Base-by-base conservation (phyloP, 2,797 vertebrate species). In the Salarias fasciatus region DNA sequence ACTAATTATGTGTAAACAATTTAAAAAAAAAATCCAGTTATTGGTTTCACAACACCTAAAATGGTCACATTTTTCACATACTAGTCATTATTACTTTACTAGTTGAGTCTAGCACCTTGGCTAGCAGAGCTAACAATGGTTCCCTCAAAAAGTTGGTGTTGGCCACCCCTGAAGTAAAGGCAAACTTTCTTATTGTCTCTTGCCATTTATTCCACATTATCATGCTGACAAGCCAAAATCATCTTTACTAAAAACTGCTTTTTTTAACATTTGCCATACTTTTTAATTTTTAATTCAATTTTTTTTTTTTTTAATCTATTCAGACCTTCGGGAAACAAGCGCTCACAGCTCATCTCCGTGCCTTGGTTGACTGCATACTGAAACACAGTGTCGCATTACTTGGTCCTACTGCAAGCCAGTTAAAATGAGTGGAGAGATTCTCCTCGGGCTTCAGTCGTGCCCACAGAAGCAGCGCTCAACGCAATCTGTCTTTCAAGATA, bases 401-500 rank as follows among this genome's bases (percentile, higher is more conserved):
- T 28, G 15, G 37, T 67, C 24, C 40, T 12, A 0, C 10, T 36
- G 65, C 24, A 36, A 38, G 62, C 61, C 73, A 52, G 51, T 54
- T 65, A 52, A 50, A 73, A 29, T 46, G 9, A 35, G 52, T 72
- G 44, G 36, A 36, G 46, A 65, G 55, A 24, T 48, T 75, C 53
- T 78, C 56, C 65, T 31, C 18, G 0, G 56, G 46, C 46, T 35
- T 62, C 58, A 60, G 42, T 60, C 60, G 53, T 40, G 57, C 44
- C 61, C 66, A 66, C 53, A 71, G 48, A 62, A 14, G 24, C 44
- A 10, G 72, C 18, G 52, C 66, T 76, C 51, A 10, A 69, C 31
- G n/a, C 67, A 53, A 79, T 81, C 77, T 72, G 77, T 80, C 72
- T 80, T 62, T 71, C 48, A 65, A 75, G 75, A 75, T 84, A 53